These are phyloP conservation scores for Apamea anceps DNA, from an alignment of 2,888 invertebrate species.

Conservation along the genomic window DNA sequence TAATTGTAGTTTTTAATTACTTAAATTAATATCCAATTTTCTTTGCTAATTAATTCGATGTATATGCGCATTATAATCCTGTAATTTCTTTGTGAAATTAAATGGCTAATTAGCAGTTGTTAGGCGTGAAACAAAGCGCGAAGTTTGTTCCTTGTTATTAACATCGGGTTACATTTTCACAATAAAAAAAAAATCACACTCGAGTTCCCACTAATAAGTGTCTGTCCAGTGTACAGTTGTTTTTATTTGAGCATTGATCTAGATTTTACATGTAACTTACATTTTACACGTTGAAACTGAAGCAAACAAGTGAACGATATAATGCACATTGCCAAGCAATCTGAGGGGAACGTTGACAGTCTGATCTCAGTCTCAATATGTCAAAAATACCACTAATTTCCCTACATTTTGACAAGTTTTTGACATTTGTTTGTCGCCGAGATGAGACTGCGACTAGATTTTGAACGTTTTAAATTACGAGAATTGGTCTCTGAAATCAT, in stretches of 20 bases:
- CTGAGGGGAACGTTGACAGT: too few relatives aligned
- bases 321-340: too few relatives aligned
- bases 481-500: too few relatives aligned
- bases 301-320: neutral
- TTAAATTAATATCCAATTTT: constrained; percentile 23
- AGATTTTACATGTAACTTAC: neutral
- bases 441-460: too few relatives aligned
- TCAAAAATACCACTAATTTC: too few relatives aligned
- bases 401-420: too few relatives aligned
- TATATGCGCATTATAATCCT: constrained; percentile 24
- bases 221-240: neutral
- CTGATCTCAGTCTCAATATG: too few relatives aligned
- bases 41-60: constrained; percentile 7
- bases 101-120: constrained; percentile 24
- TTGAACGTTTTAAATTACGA: too few relatives aligned
- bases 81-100: constrained; percentile 30
- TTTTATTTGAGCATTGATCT: neutral
- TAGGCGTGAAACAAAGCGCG: constrained; percentile 18
- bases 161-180: neutral
- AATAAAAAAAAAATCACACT: neutral
- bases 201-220: neutral
- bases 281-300: neutral
- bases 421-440: too few relatives aligned
- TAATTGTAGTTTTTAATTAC: constrained; percentile 62
- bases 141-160: constrained; percentile 26